Evolutionary conservation across 2,113 vertebrate species (phyloP).

Genomic region (Sinosuthora webbiana): DNA sequence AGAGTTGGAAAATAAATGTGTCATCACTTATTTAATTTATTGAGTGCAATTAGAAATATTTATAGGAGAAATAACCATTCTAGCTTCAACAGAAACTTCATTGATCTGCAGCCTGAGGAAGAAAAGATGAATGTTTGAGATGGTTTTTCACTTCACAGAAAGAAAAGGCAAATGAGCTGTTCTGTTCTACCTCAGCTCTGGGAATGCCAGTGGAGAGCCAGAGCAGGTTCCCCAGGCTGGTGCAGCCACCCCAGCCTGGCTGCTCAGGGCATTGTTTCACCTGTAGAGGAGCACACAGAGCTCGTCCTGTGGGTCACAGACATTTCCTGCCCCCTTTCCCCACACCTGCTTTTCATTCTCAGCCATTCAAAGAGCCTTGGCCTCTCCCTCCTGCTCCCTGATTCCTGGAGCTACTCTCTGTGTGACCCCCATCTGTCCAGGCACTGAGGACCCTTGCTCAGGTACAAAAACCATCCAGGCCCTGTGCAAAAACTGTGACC

Average conservation of each 20-base stretch:
- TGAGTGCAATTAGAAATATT: neutral
- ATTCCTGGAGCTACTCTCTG: neutral
- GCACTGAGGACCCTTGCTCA: neutral
- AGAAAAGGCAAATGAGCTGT: neutral
- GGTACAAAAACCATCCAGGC: neutral
- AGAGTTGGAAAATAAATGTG: conserved; percentile 2
- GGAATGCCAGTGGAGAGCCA: neutral
- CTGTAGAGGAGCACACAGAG: neutral
- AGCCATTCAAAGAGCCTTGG: neutral
- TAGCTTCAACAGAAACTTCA: neutral
- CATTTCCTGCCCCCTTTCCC: neutral
- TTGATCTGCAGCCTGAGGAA: neutral
- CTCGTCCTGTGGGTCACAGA: neutral
- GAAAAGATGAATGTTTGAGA: neutral
- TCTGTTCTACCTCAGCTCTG: neutral
- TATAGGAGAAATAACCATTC: neutral
- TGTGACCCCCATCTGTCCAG: fast-evolving
- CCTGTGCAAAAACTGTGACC: neutral
- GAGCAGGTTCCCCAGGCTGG: neutral
- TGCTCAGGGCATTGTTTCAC: neutral
- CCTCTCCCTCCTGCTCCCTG: neutral
- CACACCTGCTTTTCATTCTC: neutral
- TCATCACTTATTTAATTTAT: neutral
- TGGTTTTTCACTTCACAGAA: neutral
- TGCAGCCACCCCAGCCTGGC: neutral